phyloP scores from a whole-genome alignment of 2,888 invertebrate genomes.

The Agriotes lineatus region DNA sequence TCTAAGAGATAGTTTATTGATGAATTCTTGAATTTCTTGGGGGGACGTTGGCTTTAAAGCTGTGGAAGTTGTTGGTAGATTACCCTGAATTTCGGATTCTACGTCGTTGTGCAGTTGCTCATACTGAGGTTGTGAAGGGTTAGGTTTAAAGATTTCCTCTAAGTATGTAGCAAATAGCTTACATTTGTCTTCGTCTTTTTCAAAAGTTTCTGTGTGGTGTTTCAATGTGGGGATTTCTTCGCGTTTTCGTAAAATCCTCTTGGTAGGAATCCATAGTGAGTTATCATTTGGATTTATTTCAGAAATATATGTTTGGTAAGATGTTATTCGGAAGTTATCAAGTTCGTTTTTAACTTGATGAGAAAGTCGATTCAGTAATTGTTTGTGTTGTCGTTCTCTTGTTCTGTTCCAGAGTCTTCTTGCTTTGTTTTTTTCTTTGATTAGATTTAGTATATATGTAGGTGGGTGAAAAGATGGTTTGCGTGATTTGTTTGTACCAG shows the following conservation, averaged over 20 bases:
- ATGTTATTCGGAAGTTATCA: constrained; percentile 2
- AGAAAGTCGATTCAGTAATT: neutral
- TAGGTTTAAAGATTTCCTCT: neutral
- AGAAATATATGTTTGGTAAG: neutral
- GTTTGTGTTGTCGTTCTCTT: neutral
- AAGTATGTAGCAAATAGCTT: neutral
- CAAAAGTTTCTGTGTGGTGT: neutral
- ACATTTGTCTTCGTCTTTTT: neutral
- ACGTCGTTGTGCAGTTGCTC: neutral
- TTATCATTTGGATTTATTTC: no score
- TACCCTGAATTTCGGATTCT: neutral
- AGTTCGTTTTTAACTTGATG: neutral
- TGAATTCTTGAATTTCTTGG: neutral
- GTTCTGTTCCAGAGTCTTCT: no score
- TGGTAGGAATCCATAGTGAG: neutral
- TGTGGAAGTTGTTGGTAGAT: neutral
- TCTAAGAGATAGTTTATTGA: neutral
- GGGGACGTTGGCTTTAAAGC: neutral
- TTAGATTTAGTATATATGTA: no score
- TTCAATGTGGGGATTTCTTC: neutral
- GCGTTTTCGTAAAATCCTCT: neutral
- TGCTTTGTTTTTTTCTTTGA: no score
- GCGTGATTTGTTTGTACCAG: neutral
- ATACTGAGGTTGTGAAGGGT: neutral
- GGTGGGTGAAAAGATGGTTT: no score